Percentiles rank a stretch among this genome's conserved stretches.
These are phyloP conservation scores for Euplexia lucipara DNA, from an alignment of 2,888 invertebrate genomes.

Conservation along the genomic window DNA sequence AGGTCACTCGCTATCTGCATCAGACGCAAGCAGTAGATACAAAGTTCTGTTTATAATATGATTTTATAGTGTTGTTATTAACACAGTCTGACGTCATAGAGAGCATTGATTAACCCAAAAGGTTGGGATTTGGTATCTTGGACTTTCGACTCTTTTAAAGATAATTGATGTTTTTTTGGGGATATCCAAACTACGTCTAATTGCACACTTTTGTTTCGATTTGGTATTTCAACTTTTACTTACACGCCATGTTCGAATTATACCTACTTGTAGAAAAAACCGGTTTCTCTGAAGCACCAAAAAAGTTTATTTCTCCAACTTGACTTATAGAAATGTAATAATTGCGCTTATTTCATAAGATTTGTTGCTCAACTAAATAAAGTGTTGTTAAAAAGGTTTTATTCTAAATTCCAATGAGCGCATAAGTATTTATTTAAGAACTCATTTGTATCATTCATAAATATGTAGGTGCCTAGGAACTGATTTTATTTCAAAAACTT, in stretches of 20 bases:
- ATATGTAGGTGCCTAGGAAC: too few species aligned
- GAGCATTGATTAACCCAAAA: slow-evolving; percentile 14
- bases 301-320: neutral
- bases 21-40: slow-evolving; percentile 10
- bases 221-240: neutral
- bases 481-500: too few species aligned
- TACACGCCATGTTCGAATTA: neutral
- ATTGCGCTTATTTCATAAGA: too few species aligned
- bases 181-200: neutral
- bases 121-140: neutral
- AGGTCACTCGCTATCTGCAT: slow-evolving; percentile 26
- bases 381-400: too few species aligned
- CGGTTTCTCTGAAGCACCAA: neutral
- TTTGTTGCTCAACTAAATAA: too few species aligned
- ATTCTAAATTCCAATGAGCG: too few species aligned
- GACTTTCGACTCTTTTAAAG: slow-evolving; percentile 3
- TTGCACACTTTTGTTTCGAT: neutral
- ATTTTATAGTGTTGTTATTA: neutral
- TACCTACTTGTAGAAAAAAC: neutral
- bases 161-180: slow-evolving; percentile 4
- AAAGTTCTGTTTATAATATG: slow-evolving; percentile 20
- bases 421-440: too few species aligned
- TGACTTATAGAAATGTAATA: neutral
- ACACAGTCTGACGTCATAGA: slow-evolving; percentile 20
- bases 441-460: too few species aligned